These are phyloP conservation scores for Gymnothorax reevesii DNA, from an alignment of 2,797 vertebrate species.

Conservation along the genomic window DNA sequence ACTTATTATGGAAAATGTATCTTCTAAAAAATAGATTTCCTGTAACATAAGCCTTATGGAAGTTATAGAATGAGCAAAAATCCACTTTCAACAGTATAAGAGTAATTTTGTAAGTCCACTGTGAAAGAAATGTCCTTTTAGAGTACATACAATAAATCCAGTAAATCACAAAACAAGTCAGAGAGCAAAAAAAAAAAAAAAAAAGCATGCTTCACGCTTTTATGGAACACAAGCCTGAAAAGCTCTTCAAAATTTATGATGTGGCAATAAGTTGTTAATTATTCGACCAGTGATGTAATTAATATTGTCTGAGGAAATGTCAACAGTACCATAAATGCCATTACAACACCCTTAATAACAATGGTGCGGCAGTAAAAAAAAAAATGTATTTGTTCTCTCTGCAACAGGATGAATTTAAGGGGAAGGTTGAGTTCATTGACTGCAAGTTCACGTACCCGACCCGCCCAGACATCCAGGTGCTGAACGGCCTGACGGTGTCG, in stretches of 20 bases:
- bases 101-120: not conserved
- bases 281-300: not conserved
- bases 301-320: not conserved
- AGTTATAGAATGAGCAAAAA: not conserved
- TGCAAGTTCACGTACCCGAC: slow-evolving; percentile 81
- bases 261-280: not conserved
- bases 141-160: too few species aligned
- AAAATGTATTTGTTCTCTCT: not conserved
- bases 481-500: slow-evolving; percentile 69
- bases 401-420: slow-evolving; percentile 71
- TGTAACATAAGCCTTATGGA: not conserved
- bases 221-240: not conserved
- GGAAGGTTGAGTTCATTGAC: slow-evolving; percentile 70
- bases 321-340: not conserved
- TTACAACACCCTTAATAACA: not conserved
- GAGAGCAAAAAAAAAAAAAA: not conserved
- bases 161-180: not conserved
- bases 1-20: too few species aligned
- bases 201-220: not conserved
- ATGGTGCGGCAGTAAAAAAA: not conserved
- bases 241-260: not conserved
- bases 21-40: not conserved
- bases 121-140: not conserved
- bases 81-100: not conserved
- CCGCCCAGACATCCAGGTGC: slow-evolving; percentile 74